A percentile compares a stretch with the other conserved stretches of the same genome.
These are phyloP conservation scores for Microcebus jonahi DNA, from an alignment of 2,113 vertebrate genomes.

Conservation along the genomic window DNA sequence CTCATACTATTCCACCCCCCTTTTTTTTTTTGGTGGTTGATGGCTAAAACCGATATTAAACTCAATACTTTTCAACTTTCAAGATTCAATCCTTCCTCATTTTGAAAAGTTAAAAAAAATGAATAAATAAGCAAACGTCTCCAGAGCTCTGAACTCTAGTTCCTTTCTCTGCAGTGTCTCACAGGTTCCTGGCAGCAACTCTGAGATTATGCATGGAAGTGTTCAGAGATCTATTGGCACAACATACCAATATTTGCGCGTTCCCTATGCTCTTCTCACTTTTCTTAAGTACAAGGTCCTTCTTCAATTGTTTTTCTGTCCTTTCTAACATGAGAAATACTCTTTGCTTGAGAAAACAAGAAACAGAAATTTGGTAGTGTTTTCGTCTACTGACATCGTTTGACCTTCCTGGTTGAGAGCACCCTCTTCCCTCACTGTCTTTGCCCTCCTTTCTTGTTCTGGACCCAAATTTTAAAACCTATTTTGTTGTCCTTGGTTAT, in stretches of 20 bases:
- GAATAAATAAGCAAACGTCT: no score
- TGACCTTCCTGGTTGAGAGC: accelerated
- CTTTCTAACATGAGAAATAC: not conserved
- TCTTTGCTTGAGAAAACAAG: not conserved
- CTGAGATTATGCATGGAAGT: not conserved
- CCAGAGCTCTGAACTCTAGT: not conserved
- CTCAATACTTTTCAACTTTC: not conserved
- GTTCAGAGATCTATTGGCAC: not conserved
- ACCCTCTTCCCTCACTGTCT: not conserved
- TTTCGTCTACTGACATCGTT: not conserved
- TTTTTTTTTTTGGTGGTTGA: not conserved
- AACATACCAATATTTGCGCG: not conserved
- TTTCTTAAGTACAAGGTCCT: not conserved
- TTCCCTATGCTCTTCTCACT: not conserved
- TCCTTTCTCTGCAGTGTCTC: not conserved
- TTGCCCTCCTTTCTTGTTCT: not conserved
- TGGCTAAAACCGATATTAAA: not conserved
- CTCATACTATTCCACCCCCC: not conserved
- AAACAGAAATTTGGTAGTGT: not conserved
- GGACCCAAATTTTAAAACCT: not conserved
- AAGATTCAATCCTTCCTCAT: not conserved
- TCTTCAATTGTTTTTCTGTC: not conserved
- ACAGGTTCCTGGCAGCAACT: not conserved
- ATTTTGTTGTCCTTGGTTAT: not conserved
- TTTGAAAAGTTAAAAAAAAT: not conserved